Evolutionary conservation across 2,797 vertebrate genomes (phyloP).

Genomic region (Galago senegalensis): DNA sequence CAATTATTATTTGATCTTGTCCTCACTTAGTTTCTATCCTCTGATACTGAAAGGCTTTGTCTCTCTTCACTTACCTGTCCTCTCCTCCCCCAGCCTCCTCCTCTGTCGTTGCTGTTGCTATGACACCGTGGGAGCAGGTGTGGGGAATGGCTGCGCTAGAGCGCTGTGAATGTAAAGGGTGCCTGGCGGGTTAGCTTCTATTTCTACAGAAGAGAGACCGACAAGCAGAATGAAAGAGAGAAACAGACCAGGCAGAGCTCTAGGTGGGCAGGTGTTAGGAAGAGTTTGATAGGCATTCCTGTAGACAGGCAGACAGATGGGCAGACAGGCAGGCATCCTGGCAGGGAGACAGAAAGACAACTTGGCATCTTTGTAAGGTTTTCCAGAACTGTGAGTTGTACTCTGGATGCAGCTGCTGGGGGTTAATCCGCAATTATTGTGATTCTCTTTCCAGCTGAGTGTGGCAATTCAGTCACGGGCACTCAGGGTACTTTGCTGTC

Average conservation of each 20-base stretch:
- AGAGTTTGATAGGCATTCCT: not conserved
- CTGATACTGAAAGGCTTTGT: not conserved
- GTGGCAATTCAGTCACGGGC: constrained; percentile 97
- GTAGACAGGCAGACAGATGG: not conserved
- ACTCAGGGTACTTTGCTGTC: constrained; percentile 98
- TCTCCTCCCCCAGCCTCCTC: not conserved
- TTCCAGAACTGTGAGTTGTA: not conserved
- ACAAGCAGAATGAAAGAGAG: not conserved
- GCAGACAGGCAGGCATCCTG: not conserved
- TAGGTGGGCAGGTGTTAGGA: not conserved
- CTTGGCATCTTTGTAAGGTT: not conserved
- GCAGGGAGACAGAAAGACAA: not conserved
- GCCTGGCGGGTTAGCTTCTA: not conserved
- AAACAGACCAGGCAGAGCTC: not conserved
- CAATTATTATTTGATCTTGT: not conserved
- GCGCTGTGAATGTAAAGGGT: not conserved
- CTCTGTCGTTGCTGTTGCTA: constrained; percentile 71
- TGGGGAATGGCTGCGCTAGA: not conserved
- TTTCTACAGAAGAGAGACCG: constrained; percentile 25
- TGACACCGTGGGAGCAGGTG: constrained; percentile 35
- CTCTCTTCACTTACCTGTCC: not conserved
- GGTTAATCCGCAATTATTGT: constrained; percentile 79
- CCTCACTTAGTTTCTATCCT: not conserved
- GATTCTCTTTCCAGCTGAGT: constrained; percentile 94
- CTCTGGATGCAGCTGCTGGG: not conserved